phyloP scores from a whole-genome alignment of 2,888 invertebrate genomes.

The Idaea aversata region DNA sequence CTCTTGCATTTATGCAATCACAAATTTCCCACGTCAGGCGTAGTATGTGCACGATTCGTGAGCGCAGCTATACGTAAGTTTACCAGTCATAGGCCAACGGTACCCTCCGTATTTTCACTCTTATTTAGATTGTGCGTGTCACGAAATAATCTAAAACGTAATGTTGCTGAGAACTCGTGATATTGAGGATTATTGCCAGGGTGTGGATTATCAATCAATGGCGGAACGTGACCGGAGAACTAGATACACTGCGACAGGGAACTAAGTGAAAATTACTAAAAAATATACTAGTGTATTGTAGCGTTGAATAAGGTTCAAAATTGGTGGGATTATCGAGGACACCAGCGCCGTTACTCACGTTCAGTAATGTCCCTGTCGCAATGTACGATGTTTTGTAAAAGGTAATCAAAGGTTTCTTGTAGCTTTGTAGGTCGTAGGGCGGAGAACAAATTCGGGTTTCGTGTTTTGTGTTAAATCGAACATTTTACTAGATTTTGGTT shows the following conservation, averaged over 20 bases:
- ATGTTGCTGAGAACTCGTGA: slow-evolving; percentile 22
- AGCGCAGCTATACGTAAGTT: not conserved
- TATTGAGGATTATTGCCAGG: slow-evolving; percentile 19
- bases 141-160: slow-evolving; percentile 31
- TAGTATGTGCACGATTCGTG: too few relatives aligned
- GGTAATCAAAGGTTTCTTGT: slow-evolving; percentile 4
- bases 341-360: not conserved
- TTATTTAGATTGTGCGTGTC: slow-evolving; percentile 34
- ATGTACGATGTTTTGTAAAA: slow-evolving; percentile 7
- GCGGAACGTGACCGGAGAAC: slow-evolving; percentile 23
- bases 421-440: not conserved
- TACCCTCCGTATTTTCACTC: slow-evolving; percentile 3
- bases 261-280: not conserved
- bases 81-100: not conserved
- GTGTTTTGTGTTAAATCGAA: not conserved
- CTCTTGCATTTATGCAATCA: too few relatives aligned
- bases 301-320: too few relatives aligned
- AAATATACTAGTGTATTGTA: not conserved
- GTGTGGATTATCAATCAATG: slow-evolving; percentile 27
- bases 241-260: not conserved
- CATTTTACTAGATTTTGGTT: not conserved
- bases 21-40: too few relatives aligned
- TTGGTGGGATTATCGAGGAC: too few relatives aligned
- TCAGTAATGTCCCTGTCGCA: not conserved
- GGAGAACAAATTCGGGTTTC: not conserved